A percentile compares a stretch with the other conserved stretches of the same genome.
Evolutionary conservation across 2,113 vertebrate genomes (phyloP).

Genomic region (Tragulus kanchil): DNA sequence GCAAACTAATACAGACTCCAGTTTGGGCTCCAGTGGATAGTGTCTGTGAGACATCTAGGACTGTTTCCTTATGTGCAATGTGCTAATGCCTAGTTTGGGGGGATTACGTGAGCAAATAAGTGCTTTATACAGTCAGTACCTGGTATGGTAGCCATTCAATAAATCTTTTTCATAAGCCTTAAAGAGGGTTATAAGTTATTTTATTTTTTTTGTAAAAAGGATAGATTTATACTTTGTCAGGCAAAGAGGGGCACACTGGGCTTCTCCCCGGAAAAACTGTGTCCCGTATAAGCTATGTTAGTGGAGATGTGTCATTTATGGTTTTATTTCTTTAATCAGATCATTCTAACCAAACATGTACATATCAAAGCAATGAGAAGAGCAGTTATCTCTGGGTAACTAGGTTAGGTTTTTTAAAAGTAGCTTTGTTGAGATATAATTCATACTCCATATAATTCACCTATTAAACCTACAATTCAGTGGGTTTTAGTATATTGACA

Average conservation of each 20-base stretch:
- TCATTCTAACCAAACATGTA: constrained; percentile 23
- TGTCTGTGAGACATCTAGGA: background rate
- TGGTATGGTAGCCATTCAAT: background rate
- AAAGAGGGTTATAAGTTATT: background rate
- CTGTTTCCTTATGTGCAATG: background rate
- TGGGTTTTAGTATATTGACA: background rate
- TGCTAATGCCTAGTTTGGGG: background rate
- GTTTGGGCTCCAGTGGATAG: background rate
- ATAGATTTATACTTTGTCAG: background rate
- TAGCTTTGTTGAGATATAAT: background rate
- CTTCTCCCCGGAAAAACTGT: background rate
- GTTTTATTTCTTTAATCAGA: constrained; percentile 32
- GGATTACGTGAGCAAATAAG: background rate
- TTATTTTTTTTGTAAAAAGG: background rate
- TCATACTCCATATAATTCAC: background rate
- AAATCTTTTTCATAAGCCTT: background rate
- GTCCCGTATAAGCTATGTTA: background rate
- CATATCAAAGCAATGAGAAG: background rate
- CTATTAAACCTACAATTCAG: background rate
- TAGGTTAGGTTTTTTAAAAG: background rate
- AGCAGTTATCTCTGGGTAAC: background rate
- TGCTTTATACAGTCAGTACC: background rate
- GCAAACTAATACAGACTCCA: background rate
- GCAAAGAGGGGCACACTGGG: background rate
- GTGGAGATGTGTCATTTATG: background rate